A percentile compares a stretch with the other conserved stretches of the same genome.
These are phyloP conservation scores for Meloidogyne floridensis DNA, from an alignment of 1,140 invertebrate species.

Conservation along the genomic window DNA sequence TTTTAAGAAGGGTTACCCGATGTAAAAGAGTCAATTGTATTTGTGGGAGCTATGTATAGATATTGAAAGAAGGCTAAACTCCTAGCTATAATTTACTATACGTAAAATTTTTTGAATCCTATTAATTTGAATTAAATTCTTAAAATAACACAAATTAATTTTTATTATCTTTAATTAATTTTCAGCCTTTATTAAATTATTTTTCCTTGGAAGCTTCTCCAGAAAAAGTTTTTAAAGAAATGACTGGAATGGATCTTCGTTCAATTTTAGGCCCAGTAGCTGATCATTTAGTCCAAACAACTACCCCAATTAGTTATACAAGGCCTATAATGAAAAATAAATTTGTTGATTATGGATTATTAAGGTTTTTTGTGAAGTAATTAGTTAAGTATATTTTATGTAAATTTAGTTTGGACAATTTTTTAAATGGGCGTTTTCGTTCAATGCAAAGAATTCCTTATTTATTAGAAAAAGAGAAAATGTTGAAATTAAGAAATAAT, in stretches of 20 bases:
- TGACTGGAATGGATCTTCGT: constrained; percentile 30
- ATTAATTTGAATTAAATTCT: background rate
- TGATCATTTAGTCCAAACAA: constrained; percentile 23
- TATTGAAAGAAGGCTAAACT: too few relatives aligned
- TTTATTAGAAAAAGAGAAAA: constrained; percentile 28
- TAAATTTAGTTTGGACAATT: constrained; percentile 31
- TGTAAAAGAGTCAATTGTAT: too few relatives aligned
- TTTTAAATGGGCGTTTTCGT: constrained; percentile 26
- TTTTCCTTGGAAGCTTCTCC: constrained; percentile 33
- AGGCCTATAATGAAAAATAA: constrained; percentile 35
- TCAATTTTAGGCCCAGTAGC: constrained; percentile 9
- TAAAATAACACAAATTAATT: background rate
- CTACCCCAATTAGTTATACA: constrained; percentile 21
- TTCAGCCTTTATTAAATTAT: constrained; percentile 28
- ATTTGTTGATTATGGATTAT: constrained; percentile 30
- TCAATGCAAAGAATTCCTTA: constrained; percentile 30
- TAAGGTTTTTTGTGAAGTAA: background rate
- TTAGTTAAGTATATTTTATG: background rate
- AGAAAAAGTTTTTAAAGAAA: constrained; percentile 30
- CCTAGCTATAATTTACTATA: too few relatives aligned
- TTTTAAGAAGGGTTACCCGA: too few relatives aligned
- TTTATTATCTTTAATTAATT: background rate
- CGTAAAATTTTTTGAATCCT: background rate
- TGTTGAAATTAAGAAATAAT: constrained; percentile 14
- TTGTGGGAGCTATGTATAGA: too few relatives aligned